Percentiles rank a stretch among this genome's conserved stretches.
Conservation (phyloP, 2,888 invertebrate species). For the Calameuta filiformis region DNA sequence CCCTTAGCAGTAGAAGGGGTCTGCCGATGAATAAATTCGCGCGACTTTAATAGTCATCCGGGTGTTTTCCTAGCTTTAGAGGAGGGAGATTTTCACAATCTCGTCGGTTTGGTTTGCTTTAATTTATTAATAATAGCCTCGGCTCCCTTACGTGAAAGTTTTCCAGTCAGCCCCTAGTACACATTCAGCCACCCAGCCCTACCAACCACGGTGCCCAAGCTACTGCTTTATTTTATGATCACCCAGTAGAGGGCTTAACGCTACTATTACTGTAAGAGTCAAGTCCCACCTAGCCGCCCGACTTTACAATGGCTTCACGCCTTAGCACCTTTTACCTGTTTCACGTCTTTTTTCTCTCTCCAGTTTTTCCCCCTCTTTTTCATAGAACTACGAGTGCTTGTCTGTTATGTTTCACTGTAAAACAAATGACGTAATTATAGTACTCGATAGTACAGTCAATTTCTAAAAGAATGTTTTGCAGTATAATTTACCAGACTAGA, state of each 20-base stretch:
- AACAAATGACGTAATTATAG: not conserved
- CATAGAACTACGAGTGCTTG: not conserved
- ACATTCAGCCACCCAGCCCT: not conserved
- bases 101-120: constrained; percentile 33
- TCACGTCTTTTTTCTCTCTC: not conserved
- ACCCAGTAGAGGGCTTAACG: not conserved
- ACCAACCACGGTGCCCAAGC: not conserved
- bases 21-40: not conserved
- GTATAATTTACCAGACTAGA: not conserved
- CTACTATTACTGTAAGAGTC: not conserved
- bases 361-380: not conserved
- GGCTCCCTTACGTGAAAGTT: not conserved
- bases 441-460: not conserved
- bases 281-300: not conserved
- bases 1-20: not conserved
- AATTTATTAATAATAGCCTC: constrained; percentile 38
- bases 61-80: not conserved
- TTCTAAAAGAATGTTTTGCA: not conserved
- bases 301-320: not conserved
- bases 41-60: constrained; percentile 14
- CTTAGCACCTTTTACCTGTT: not conserved
- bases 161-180: constrained; percentile 14
- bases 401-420: not conserved
- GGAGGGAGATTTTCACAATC: constrained; percentile 20
- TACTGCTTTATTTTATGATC: not conserved